Evolutionary conservation across 2,113 vertebrate species (phyloP).

Genomic region (Charadrius vociferus): DNA sequence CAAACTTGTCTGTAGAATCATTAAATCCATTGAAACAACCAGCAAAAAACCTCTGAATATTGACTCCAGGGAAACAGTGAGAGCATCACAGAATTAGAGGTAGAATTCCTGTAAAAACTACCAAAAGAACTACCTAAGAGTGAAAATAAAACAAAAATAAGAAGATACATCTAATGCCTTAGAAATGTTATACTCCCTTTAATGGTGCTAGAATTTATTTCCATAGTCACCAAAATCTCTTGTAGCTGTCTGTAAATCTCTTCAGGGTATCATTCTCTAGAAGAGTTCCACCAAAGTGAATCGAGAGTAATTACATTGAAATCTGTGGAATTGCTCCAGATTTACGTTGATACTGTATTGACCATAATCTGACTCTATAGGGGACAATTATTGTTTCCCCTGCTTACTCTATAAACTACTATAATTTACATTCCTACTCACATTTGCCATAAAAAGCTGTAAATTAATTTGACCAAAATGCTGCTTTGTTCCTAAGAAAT

Average conservation of each 20-base stretch:
- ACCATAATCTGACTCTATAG: neutral
- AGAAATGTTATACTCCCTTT: neutral
- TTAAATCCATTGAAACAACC: neutral
- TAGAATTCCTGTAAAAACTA: neutral
- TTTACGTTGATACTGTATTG: neutral
- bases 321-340: neutral
- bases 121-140: neutral
- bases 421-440: neutral
- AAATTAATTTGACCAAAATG: neutral
- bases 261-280: neutral
- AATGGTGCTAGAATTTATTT: neutral
- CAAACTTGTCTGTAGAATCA: neutral
- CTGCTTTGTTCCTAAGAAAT: neutral
- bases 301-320: neutral
- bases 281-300: neutral
- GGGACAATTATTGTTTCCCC: neutral
- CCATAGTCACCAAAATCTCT: neutral
- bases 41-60: neutral
- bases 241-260: neutral
- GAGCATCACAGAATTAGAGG: neutral
- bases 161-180: neutral
- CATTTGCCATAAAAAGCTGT: neutral
- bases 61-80: neutral
- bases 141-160: neutral
- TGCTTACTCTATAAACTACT: neutral